These are phyloP conservation scores for Apodemia zela DNA, from an alignment of 2,888 invertebrate genomes.

Conservation along the genomic window DNA sequence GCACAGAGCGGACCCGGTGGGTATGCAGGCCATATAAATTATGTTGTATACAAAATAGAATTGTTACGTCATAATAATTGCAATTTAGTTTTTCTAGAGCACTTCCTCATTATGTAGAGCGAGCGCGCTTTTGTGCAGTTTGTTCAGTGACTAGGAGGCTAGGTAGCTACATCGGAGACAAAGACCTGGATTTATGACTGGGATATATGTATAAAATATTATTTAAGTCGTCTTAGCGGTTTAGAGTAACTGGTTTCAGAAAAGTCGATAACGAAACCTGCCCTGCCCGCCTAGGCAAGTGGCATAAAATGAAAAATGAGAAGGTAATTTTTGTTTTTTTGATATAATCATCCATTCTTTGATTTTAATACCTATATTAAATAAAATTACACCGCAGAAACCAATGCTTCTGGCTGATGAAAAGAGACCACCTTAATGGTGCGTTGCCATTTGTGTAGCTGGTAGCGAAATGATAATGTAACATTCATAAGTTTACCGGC, in stretches of 20 bases:
- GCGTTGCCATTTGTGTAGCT: too few species aligned
- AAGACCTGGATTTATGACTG: conserved; percentile 35
- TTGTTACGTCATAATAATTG: conserved; percentile 63
- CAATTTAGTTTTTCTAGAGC: conserved; percentile 67
- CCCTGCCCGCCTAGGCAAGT: too few species aligned
- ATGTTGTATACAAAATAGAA: conserved; percentile 39
- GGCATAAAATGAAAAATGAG: too few species aligned
- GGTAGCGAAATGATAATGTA: too few species aligned
- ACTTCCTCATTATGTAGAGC: conserved; percentile 72
- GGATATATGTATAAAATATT: not conserved
- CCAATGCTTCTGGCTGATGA: too few species aligned
- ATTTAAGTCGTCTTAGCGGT: not conserved
- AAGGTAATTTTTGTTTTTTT: too few species aligned
- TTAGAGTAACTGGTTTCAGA: not conserved
- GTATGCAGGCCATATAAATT: conserved; percentile 43
- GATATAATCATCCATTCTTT: too few species aligned
- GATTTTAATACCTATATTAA: too few species aligned
- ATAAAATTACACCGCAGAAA: too few species aligned
- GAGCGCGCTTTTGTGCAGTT: conserved; percentile 45
- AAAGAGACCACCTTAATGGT: too few species aligned
- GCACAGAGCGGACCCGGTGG: conserved; percentile 35
- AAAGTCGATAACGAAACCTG: too few species aligned
- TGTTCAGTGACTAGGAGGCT: conserved; percentile 34
- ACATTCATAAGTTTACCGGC: too few species aligned
- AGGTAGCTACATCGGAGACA: conserved; percentile 43